Evolutionary conservation across 1,140 invertebrate genomes (phyloP), one percentile per base, ranked within the genome.

Genomic region (Oncopodura yosiiana): DNA sequence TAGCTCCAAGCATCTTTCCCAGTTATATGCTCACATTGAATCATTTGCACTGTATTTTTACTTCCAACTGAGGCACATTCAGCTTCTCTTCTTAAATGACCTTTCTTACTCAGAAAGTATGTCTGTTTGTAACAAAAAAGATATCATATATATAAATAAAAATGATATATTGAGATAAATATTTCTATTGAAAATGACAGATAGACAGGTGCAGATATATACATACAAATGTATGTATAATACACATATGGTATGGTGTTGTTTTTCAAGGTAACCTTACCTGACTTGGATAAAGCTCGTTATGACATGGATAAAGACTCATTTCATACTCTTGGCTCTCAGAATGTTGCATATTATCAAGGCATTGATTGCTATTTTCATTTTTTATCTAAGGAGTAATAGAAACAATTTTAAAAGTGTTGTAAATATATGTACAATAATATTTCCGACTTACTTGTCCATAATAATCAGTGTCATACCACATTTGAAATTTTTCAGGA

Each of bases 301-400:
- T 67, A 73, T 90, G 86, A 69, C 87, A 91, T 44, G 71, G 71
- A 70, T 87, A 91, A 41, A 86, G 65, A 29, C 85, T 86, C 48
- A 87, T 68, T 59, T 78, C 70, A 66, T 83, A 82, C 2, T 80
- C 74, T 45, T 77, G 74, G 49, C 83, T 78, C 62, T 84, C 84
- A 62, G 81, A 76, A 38, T 80, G 73, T 66, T 86, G 83, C 53
- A 92, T 70, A 65, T 81, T 84, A 71, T 93, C 87, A 37, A 91
- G 71, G 71, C 88, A 92, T 46, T 87, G 69, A 49, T 78, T 75
- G 2, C 74, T 74, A 8, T 67, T 53, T 32, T 72, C 69, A 39
- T 64, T 64, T 24, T 60, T 55, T 1, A 63, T 41, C 55, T 63
- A 21, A 34, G 3, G 9, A 50, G n/a, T n/a, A 50, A 30, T 2